phyloP scores from a whole-genome alignment of 2,888 invertebrate species.

The Acanthosepion pharaonis region DNA sequence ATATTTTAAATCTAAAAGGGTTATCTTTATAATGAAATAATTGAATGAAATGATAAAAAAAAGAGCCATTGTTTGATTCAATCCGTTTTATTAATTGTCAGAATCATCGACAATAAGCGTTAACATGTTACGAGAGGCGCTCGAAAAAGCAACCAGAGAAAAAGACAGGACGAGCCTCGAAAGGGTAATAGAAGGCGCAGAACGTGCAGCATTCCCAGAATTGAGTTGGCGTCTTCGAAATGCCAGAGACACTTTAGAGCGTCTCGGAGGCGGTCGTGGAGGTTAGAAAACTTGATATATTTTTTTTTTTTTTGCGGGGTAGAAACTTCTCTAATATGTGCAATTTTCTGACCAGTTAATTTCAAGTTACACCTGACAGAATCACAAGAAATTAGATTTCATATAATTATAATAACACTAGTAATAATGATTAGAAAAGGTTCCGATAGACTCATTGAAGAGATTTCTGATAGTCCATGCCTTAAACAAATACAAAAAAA shows the following conservation, averaged over 20 bases:
- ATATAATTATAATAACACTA: no score
- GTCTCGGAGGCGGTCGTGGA: conserved; percentile 24
- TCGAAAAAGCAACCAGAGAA: not conserved
- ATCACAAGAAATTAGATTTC: no score
- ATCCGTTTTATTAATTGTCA: not conserved
- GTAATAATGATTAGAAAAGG: no score
- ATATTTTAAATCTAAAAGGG: no score
- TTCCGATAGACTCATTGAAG: no score
- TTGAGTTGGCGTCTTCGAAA: not conserved
- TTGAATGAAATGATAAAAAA: no score
- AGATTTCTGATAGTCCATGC: no score
- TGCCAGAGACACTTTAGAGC: not conserved
- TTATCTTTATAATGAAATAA: no score
- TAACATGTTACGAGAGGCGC: not conserved
- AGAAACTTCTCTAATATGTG: not conserved
- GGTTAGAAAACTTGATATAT: not conserved
- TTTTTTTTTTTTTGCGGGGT: not conserved
- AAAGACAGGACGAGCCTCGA: not conserved
- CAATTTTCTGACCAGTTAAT: not conserved
- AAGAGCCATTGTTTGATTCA: not conserved
- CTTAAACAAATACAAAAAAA: no score
- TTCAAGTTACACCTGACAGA: not conserved
- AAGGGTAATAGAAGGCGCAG: not conserved
- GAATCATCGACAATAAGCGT: not conserved
- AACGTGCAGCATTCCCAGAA: not conserved